Percentiles rank a stretch among this genome's conserved stretches.
Evolutionary conservation across 2,797 vertebrate species (phyloP).

Genomic region (Oceanodroma leucorhoa): DNA sequence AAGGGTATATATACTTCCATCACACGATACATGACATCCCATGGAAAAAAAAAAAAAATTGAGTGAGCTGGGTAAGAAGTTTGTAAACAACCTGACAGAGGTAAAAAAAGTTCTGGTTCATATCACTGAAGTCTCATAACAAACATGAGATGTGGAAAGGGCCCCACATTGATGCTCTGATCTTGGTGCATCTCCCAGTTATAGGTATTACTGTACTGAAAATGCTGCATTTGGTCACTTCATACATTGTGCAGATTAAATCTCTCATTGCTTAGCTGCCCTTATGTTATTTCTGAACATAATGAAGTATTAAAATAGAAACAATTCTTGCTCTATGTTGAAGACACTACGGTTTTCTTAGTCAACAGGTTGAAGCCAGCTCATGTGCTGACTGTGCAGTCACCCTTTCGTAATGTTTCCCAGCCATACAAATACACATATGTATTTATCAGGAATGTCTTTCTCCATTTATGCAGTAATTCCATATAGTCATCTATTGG

Average conservation of each 20-base stretch:
- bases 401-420: slow-evolving; percentile 37
- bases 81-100: not conserved
- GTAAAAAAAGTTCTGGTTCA: not conserved
- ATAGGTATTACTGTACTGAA: not conserved
- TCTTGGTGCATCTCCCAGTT: not conserved
- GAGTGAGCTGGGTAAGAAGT: not conserved
- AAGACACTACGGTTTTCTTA: slow-evolving; percentile 27
- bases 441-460: slow-evolving; percentile 15
- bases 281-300: not conserved
- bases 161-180: accelerated
- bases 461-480: slow-evolving; percentile 22
- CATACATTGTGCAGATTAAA: not conserved
- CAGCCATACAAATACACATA: not conserved
- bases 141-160: not conserved
- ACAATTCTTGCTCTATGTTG: not conserved
- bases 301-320: not conserved
- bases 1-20: not conserved
- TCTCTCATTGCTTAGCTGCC: not conserved
- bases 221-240: not conserved
- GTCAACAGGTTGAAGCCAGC: slow-evolving; percentile 30
- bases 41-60: not conserved
- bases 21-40: not conserved
- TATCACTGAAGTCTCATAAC: not conserved
- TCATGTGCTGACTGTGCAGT: slow-evolving; percentile 24
- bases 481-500: not conserved